Base-by-base conservation (phyloP, 1,140 invertebrate genomes). In the Hypothenemus hampei region DNA sequence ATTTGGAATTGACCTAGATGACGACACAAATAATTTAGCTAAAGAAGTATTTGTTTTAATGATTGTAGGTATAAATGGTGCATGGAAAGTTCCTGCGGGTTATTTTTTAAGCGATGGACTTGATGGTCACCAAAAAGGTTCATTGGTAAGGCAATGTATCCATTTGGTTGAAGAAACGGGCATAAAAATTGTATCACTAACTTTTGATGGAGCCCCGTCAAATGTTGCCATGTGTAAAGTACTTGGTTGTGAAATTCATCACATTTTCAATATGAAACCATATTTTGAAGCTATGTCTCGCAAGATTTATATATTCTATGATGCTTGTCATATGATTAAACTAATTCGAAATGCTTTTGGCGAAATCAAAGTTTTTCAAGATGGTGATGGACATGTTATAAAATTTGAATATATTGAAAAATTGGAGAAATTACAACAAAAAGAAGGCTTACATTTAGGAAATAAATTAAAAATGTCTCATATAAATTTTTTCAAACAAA, bases 401-500 rank as follows among this genome's bases (percentile, higher is more conserved):
- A 45, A 52, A 16, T 72, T 62, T 64, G 8, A 46, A 19, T 65
- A 54, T 60, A 47, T 70, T 22, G 40, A 62, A 57, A 11, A 29
- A 6, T 54, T 71, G n/a, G 13, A 64, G n/a, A 19, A 65, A 19
- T 21, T 71, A 3, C 64, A 71, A 57, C 35, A 63, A 41, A 56
- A 50, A 10, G 64, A 69, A 57, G 58, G 60, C 18, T 26, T 72
- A n/a, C 65, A 69, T 54, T 19, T 67, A 13, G 65, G 41, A 6
- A 71, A 65, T 47, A 66, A 66, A 62, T 35, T 69, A 21, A 55
- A 54, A 49, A 51, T 15, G 20, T 50, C 46, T 7, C 68, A 72
- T 52, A 53, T 72, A 7, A 39, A 69, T 29, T 70, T 51, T 26
- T 21, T 53, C 8, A 68, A 60, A 56, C 61, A 72, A 54, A 70